Conservation (phyloP, 2,113 vertebrate species). For the Tamias sibiricus region DNA sequence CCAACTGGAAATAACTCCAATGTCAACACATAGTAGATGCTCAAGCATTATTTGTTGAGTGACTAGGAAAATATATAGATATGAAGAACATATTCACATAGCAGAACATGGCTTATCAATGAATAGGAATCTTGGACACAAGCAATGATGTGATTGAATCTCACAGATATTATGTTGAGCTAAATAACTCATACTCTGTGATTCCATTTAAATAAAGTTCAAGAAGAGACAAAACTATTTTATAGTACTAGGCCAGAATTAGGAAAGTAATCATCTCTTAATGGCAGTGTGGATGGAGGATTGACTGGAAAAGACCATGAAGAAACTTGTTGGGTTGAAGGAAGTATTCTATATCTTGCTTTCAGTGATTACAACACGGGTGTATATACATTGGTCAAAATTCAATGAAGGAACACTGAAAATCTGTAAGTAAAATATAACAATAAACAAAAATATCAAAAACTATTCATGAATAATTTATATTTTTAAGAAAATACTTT, state of each 20-base stretch:
- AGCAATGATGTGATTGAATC: not conserved
- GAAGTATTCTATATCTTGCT: not conserved
- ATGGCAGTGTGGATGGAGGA: not conserved
- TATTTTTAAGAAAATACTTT: not conserved
- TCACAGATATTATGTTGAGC: not conserved
- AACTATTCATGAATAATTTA: not conserved
- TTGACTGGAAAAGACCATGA: not conserved
- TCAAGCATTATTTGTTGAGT: not conserved
- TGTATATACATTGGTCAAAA: not conserved
- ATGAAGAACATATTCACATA: not conserved
- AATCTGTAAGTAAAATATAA: not conserved
- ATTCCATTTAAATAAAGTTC: not conserved
- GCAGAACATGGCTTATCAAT: not conserved
- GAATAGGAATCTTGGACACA: not conserved
- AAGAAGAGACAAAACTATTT: not conserved
- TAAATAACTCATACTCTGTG: not conserved
- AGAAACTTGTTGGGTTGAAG: not conserved
- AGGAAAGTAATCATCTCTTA: not conserved
- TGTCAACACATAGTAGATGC: not conserved
- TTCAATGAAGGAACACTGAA: not conserved
- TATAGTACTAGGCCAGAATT: not conserved
- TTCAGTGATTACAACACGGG: not conserved
- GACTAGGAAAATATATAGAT: not conserved
- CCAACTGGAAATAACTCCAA: constrained; percentile 1
- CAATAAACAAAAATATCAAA: not conserved